Base-by-base conservation (phyloP, 1,140 invertebrate genomes). In the Drosophila sucinea region DNA sequence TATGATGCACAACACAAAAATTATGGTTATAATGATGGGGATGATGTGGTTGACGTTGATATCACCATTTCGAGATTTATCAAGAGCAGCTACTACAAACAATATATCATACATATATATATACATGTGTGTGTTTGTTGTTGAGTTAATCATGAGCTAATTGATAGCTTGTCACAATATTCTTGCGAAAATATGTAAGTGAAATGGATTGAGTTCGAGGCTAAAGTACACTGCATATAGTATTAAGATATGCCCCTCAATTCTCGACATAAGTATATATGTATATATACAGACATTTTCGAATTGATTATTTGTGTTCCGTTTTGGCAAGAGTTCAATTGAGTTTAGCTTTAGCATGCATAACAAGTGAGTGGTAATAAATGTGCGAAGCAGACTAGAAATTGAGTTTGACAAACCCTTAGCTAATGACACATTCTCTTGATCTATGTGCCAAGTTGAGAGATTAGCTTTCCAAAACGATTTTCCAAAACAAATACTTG, bases 151-250 rank as follows among this genome's bases (percentile, higher is more conserved):
- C 71, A 35, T 4, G 6, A 51, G 54, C 55, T 60, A 47, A 54
- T 64, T 56, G 79, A 73, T 81, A 81, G 62, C 64, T 38, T 17
- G 58, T 38, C 71, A 64, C 67, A 30, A 66, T 66, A 66, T 32
- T 83, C 70, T 87, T 79, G 84, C 73, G 68, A 79, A 84, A 81
- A 75, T 58, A 89, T 83, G 58, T 71, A 68, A 77, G 66, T 71
- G 61, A 60, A 77, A 71, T 71, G 61, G 56, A 62, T 35, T 67
- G 35, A 69, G 72, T 69, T 40, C 79, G 76, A 68, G 71, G 64
- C 60, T 70, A 68, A 67, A 61, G 68, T 69, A 66, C 75, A 64
- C 33, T 60, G 41, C 60, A 65, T 64, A 70, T 47, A 65, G 40
- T 41, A 33, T 23, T 32, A 56, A 73, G 75, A 82, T 86, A 81